phyloP scores from a whole-genome alignment of 2,797 vertebrate species.

The Rhynchonycteris naso region DNA sequence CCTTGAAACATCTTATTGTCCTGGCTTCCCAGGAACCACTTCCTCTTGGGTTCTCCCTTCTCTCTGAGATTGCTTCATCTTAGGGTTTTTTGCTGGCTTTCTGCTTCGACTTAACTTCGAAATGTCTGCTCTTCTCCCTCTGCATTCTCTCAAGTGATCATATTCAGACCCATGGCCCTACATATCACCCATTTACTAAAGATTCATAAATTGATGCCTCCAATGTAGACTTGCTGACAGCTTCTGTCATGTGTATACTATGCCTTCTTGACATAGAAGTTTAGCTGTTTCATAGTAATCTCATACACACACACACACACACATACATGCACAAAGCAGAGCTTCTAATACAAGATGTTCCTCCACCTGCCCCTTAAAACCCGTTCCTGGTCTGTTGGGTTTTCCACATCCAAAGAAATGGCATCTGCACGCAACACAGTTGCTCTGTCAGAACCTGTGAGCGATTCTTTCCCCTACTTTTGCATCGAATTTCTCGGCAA shows the following conservation, averaged over 20 bases:
- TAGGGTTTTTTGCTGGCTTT: neutral
- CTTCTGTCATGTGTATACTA: neutral
- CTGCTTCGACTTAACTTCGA: neutral
- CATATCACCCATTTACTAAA: neutral
- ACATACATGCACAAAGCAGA: neutral
- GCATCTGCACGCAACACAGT: neutral
- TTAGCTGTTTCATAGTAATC: neutral
- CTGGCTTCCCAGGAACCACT: neutral
- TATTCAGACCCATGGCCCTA: neutral
- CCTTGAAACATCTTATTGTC: neutral
- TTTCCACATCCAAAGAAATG: constrained; percentile 1
- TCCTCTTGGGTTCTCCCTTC: neutral
- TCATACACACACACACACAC: neutral
- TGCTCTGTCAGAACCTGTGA: neutral
- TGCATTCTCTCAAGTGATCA: neutral
- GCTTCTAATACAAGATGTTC: neutral
- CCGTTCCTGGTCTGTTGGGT: neutral
- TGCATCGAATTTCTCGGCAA: neutral
- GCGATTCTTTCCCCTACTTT: neutral
- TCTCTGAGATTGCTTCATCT: neutral
- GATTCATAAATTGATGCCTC: neutral
- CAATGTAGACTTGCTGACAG: neutral
- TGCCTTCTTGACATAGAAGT: neutral
- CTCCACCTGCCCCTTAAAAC: neutral
- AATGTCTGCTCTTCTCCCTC: neutral